Conservation (phyloP, 1,140 invertebrate species). For the Drosophila eugracilis region DNA sequence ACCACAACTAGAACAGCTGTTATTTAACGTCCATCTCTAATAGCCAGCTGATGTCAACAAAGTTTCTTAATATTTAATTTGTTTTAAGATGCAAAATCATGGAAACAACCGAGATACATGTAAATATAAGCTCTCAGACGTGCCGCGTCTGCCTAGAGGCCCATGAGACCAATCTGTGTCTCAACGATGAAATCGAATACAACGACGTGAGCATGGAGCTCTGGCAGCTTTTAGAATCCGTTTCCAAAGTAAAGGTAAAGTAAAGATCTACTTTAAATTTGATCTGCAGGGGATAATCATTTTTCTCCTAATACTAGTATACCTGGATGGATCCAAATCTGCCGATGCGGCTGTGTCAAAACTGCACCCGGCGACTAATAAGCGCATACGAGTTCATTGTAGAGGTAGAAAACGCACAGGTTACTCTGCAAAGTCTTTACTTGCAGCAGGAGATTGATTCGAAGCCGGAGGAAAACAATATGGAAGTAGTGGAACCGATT, state of each 20-base stretch:
- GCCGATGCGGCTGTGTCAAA: conserved; percentile 61
- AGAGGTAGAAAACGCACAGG: conserved; percentile 55
- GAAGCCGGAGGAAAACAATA: conserved; percentile 2
- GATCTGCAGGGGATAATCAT: neutral
- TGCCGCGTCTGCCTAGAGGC: conserved; percentile 66
- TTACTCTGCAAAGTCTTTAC: conserved; percentile 38
- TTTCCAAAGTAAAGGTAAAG: conserved; percentile 62
- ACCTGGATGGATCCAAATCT: conserved; percentile 39
- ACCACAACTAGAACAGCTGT: neutral
- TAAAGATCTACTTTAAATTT: neutral
- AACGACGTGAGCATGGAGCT: conserved; percentile 58
- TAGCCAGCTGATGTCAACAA: conserved; percentile 1
- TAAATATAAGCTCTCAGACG: conserved; percentile 22
- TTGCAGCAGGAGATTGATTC: neutral
- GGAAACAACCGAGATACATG: conserved; percentile 1
- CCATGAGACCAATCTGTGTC: conserved; percentile 44
- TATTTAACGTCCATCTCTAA: neutral
- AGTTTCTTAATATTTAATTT: neutral
- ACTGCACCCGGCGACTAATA: conserved; percentile 58
- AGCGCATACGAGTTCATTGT: conserved; percentile 70
- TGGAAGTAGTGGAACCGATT: conserved; percentile 8
- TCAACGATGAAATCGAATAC: conserved; percentile 67
- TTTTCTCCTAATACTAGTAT: conserved; percentile 9
- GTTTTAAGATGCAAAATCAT: conserved; percentile 24
- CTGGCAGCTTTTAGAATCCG: conserved; percentile 56